A percentile compares a stretch with the other conserved stretches of the same genome.
These are phyloP conservation scores for Vidua macroura DNA, from an alignment of 2,113 vertebrate species.

Conservation along the genomic window DNA sequence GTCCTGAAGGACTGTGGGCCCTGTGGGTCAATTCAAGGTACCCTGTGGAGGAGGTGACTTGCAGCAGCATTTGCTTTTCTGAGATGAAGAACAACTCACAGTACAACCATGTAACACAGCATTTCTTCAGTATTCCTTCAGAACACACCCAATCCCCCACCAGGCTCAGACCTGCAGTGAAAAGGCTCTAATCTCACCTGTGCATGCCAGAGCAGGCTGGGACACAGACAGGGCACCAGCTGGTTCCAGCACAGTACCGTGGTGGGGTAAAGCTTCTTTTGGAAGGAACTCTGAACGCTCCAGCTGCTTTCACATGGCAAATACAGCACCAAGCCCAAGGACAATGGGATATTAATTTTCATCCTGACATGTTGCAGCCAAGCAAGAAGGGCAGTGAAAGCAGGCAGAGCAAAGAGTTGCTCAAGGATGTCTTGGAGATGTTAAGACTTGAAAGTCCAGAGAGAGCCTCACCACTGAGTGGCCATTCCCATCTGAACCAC, in stretches of 20 bases:
- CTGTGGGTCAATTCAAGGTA: background rate
- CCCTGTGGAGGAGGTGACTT: background rate
- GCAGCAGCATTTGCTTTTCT: background rate
- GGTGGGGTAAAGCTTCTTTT: background rate
- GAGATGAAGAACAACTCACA: background rate
- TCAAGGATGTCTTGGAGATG: background rate
- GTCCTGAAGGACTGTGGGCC: background rate
- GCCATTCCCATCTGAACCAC: background rate
- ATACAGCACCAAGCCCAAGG: background rate
- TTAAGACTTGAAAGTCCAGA: background rate
- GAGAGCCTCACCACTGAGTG: background rate
- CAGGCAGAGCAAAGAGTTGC: background rate
- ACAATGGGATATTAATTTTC: background rate
- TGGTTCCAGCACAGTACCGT: background rate
- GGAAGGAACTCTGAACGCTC: background rate
- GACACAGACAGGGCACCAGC: background rate
- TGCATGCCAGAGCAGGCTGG: constrained; percentile 2
- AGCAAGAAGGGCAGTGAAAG: background rate
- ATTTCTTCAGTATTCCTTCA: background rate
- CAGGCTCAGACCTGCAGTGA: background rate
- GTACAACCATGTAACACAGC: background rate
- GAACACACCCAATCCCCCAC: background rate
- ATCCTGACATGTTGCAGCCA: background rate
- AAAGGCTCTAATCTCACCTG: background rate
- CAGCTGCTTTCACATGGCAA: background rate